These are phyloP conservation scores for Drosophila fulvimacula DNA, from an alignment of 2,888 invertebrate species.

Conservation along the genomic window DNA sequence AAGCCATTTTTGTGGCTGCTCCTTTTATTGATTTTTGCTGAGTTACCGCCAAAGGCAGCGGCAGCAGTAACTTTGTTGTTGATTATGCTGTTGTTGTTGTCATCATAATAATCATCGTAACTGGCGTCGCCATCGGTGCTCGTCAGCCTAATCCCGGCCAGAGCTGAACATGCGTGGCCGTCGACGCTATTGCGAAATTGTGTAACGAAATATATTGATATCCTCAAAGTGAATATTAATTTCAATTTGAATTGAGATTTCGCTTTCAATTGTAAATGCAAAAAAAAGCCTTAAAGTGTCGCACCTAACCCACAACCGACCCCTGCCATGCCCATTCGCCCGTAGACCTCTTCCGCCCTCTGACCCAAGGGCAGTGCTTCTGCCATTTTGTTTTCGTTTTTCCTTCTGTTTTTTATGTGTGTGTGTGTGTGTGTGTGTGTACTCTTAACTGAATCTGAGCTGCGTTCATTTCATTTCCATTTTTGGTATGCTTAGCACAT, in stretches of 20 bases:
- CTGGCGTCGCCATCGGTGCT: constrained; percentile 14
- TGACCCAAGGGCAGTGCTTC: constrained; percentile 10
- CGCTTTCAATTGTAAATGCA: constrained; percentile 52
- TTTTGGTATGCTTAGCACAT: constrained; percentile 59
- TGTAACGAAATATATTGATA: constrained; percentile 44
- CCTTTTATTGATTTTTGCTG: constrained; percentile 49
- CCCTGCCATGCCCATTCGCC: neutral
- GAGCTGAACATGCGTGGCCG: constrained; percentile 34
- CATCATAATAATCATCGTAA: constrained; percentile 30
- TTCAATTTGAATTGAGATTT: constrained; percentile 60
- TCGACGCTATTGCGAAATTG: constrained; percentile 20
- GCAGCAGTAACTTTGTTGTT: constrained; percentile 16
- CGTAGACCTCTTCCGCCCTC: neutral
- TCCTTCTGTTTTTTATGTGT: constrained; percentile 6
- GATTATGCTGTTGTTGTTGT: constrained; percentile 15
- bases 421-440: constrained; percentile 6
- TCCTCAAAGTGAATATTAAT: constrained; percentile 71
- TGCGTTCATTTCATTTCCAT: constrained; percentile 30
- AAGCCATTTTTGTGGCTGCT: constrained; percentile 55
- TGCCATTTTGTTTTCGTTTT: constrained; percentile 11
- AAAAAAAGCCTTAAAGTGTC: constrained; percentile 32
- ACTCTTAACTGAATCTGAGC: constrained; percentile 31
- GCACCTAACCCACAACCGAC: constrained; percentile 4
- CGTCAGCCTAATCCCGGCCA: constrained; percentile 43
- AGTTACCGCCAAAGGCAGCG: constrained; percentile 40